phyloP scores from a whole-genome alignment of 2,888 invertebrate species.

The Clistopyga incitator region DNA sequence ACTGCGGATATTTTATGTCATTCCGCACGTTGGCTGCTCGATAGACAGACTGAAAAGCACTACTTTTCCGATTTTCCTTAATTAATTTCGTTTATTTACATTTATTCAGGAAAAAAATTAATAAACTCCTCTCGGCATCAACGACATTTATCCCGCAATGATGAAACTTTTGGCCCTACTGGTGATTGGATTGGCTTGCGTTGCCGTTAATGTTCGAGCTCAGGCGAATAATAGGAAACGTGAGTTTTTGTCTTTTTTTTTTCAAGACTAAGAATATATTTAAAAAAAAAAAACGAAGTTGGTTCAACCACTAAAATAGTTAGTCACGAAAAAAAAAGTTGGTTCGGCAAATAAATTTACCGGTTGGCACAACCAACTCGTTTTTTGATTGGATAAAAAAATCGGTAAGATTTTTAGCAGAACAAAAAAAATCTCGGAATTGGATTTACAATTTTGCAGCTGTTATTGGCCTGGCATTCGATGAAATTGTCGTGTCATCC shows the following conservation, averaged over 20 bases:
- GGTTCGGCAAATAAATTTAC: too few species aligned
- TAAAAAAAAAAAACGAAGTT: too few species aligned
- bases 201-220: slow-evolving; percentile 79
- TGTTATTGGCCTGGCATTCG: slow-evolving; percentile 82
- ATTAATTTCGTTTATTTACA: slow-evolving; percentile 31
- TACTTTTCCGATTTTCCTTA: background rate
- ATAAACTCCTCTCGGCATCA: slow-evolving; percentile 63
- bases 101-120: slow-evolving; percentile 68
- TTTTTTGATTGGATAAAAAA: too few species aligned
- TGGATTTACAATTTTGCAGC: slow-evolving; percentile 69
- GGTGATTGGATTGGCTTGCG: slow-evolving; percentile 76
- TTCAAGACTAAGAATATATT: slow-evolving; percentile 12
- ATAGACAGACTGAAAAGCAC: background rate
- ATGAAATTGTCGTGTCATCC: slow-evolving; percentile 84
- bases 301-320: too few species aligned
- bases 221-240: slow-evolving; percentile 78
- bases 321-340: too few species aligned
- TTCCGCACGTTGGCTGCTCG: slow-evolving; percentile 1
- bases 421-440: background rate
- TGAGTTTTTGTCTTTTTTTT: slow-evolving; percentile 74
- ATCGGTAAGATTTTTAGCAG: slow-evolving; percentile 6
- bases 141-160: slow-evolving; percentile 73
- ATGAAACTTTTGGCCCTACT: slow-evolving; percentile 79
- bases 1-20: slow-evolving; percentile 13
- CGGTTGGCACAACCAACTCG: too few species aligned